Evolutionary conservation across 2,888 invertebrate species (phyloP).

Genomic region (Eupithecia inturbata): DNA sequence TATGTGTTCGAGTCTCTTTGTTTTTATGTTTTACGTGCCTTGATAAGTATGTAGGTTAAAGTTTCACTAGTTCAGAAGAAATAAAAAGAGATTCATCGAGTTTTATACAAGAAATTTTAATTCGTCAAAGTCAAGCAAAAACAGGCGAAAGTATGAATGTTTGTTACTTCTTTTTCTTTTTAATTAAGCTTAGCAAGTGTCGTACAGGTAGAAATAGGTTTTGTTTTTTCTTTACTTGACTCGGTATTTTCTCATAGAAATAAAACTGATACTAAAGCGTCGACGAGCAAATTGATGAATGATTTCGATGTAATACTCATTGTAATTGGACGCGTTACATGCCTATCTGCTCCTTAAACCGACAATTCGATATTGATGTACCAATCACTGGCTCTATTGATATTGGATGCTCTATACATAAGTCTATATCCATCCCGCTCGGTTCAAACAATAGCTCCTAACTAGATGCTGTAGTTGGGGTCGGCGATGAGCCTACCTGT

Average conservation of each 20-base stretch:
- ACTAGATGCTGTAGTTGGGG: slow-evolving; percentile 27
- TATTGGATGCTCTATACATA: slow-evolving; percentile 25
- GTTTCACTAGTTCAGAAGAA: no score
- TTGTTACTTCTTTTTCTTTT: no score
- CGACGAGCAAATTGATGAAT: background rate
- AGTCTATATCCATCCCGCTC: slow-evolving; percentile 30
- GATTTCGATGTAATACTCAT: background rate
- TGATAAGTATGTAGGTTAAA: no score
- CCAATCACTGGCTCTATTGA: slow-evolving; percentile 15
- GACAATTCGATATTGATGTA: slow-evolving; percentile 1
- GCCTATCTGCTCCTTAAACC: background rate
- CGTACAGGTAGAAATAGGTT: no score
- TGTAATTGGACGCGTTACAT: background rate
- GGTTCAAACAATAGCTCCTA: slow-evolving; percentile 32
- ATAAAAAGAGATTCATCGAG: no score
- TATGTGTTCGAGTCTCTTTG: no score
- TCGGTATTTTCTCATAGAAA: background rate
- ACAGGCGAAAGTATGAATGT: no score
- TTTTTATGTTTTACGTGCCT: no score
- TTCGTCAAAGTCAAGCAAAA: no score
- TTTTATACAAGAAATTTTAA: no score
- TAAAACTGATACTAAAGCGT: background rate
- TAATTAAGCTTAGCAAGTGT: no score
- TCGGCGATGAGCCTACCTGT: slow-evolving; percentile 22
- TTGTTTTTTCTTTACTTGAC: no score